Conservation (phyloP, 2,797 vertebrate species). For the Selene dorsalis region DNA sequence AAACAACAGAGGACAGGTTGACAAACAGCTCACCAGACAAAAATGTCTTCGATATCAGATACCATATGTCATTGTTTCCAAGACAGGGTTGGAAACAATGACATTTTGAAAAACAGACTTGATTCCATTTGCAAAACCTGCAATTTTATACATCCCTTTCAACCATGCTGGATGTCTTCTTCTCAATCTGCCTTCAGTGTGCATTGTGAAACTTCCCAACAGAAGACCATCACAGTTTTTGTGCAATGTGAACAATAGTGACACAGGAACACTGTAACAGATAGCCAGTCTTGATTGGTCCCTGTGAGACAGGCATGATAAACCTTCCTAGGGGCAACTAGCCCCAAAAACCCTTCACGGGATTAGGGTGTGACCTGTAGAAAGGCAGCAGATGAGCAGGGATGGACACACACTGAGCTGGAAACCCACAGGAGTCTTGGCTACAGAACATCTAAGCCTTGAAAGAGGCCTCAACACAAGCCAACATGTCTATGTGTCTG, state of each 20-base stretch:
- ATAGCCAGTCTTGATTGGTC: constrained; percentile 76
- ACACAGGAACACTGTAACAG: constrained; percentile 45
- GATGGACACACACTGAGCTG: constrained; percentile 76
- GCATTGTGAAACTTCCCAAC: constrained; percentile 44
- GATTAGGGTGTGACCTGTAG: constrained; percentile 75
- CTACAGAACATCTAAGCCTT: constrained; percentile 74
- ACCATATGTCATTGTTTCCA: neutral
- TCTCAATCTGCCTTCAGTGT: constrained; percentile 47
- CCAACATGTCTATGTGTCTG: constrained; percentile 59
- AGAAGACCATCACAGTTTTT: constrained; percentile 14
- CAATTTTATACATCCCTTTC: constrained; percentile 3
- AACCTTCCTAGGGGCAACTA: constrained; percentile 64
- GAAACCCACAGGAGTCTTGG: constrained; percentile 71
- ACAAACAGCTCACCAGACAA: constrained; percentile 31
- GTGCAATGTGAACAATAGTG: constrained; percentile 31
- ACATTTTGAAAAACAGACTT: constrained; percentile 34
- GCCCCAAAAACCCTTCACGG: constrained; percentile 58
- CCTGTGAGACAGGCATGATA: constrained; percentile 68
- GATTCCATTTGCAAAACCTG: neutral
- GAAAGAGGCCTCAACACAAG: constrained; percentile 60
- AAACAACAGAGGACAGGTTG: constrained; percentile 32
- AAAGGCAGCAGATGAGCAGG: constrained; percentile 74
- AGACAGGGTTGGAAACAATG: constrained; percentile 39
- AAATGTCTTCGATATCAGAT: constrained; percentile 43
- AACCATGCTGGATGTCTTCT: constrained; percentile 41